Evolutionary conservation across 2,113 vertebrate genomes (phyloP), one percentile per base, ranked within the genome.

Genomic region (Pseudorasbora parva): DNA sequence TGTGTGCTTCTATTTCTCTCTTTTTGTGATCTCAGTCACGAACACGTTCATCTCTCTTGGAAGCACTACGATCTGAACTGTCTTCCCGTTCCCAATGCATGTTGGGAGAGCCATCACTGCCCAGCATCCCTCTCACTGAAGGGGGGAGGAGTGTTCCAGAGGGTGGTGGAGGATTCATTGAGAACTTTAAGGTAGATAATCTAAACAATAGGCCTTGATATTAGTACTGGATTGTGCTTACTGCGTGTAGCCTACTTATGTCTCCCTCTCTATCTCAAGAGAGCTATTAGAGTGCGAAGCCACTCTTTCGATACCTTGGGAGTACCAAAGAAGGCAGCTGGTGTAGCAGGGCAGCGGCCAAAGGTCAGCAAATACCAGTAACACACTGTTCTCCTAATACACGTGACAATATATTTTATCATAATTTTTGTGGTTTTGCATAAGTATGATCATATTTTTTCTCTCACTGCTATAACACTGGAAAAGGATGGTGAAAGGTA

Each of bases 261-360:
- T 89, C 86, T 90, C 73, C 73, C 87, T 88, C 85, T 84, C 88
- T 21, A 88, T 87, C 85, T 84, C 87, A 25, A 97, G 96, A 95
- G 96, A 86, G 96, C 96, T 88, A 96, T 97, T 83, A 89, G 96
- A 88, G 96, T 96, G 81, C 92, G 96, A 76, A 97, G 96, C 88
- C 95, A 97, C 90, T 96, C 96, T 21, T 95, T 97, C 89, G 96
- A 97, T 88, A 95, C 93, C 76, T 93, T 95, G 85, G 95, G 95
- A 5, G 92, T 89, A 0, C 91, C 92, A 49, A 94, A 89, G 83
- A 95, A 93, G 85, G 89, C 59, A 9, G 85, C 81, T 41, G 87
- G 88, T 23, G 85, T 78, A 5, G 57, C 82, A 23, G 78, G 86
- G 12, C 93, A 90, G 69, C 95, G 91, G 37, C 85, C 86, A 3